Percentiles rank a stretch among this genome's conserved stretches.
Evolutionary conservation across 2,888 invertebrate species (phyloP).

Genomic region (Belgica antarctica): DNA sequence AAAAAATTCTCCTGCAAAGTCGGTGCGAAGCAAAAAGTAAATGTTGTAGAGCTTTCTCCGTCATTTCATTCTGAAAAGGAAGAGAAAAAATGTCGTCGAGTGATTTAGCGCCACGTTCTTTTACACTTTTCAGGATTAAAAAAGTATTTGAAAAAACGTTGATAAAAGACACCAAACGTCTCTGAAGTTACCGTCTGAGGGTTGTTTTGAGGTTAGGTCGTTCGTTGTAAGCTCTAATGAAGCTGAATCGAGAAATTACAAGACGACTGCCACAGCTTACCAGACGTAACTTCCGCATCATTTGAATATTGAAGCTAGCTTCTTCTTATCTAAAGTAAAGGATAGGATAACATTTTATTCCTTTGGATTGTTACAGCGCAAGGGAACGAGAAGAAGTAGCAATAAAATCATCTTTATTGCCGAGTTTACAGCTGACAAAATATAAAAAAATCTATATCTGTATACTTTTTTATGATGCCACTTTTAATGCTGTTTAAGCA

Average conservation of each 20-base stretch:
- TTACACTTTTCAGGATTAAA: too few relatives aligned
- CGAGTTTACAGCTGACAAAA: conserved; percentile 44
- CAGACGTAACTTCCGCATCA: too few relatives aligned
- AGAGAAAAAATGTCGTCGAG: not conserved
- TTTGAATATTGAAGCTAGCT: too few relatives aligned
- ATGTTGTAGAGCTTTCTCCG: not conserved
- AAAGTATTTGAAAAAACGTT: too few relatives aligned
- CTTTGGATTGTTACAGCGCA: conserved; percentile 38
- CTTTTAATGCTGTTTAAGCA: conserved; percentile 44
- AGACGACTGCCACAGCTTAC: too few relatives aligned
- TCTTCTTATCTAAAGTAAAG: too few relatives aligned
- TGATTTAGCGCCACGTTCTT: not conserved
- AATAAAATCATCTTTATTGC: conserved; percentile 42
- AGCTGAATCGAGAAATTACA: too few relatives aligned
- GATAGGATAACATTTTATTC: conserved; percentile 44
- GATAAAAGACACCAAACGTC: not conserved
- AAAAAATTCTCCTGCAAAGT: not conserved
- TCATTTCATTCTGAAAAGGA: not conserved
- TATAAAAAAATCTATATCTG: conserved; percentile 20
- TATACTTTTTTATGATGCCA: conserved; percentile 35
- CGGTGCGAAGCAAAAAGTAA: not conserved
- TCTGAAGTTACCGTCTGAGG: not conserved
- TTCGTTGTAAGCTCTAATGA: not conserved
- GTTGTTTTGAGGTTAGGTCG: not conserved
- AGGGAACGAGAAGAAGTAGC: conserved; percentile 26